Evolutionary conservation across 2,113 vertebrate genomes (phyloP), one percentile per base, ranked within the genome.

Genomic region (Recurvirostra avosetta): DNA sequence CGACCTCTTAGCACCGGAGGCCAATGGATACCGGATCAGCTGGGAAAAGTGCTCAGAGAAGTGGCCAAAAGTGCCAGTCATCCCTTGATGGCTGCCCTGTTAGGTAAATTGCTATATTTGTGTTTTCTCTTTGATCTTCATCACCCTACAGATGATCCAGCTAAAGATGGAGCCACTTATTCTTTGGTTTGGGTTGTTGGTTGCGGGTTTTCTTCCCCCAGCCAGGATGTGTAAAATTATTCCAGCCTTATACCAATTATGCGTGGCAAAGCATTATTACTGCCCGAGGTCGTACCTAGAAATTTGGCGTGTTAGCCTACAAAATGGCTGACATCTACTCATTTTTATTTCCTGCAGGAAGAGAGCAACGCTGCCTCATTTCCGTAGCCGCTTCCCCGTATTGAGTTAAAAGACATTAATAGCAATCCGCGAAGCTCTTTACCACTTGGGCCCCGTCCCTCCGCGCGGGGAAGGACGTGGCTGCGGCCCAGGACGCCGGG

Each of bases 251-350:
- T 11, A 17, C 23, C 55, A 56, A 15, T 84, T 92, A 62, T 9
- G 72, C 50, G 12, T 2, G 17, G 19, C 34, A 73, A 89, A 92
- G 36, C 45, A 91, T 86, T 58, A 45, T 58, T 76, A 34, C 5
- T 45, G 76, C 76, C 53, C 0, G 0, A 77, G 87, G 76, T 40
- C 20, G 62, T 7, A 66, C 1, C 2, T 14, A 27, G 45, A 17
- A 38, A 65, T 61, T 26, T 45, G 56, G 50, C 3, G 3, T 61
- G 59, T 41, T 32, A 34, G 66, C 4, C 3, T 4, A 86, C 79
- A 76, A 97, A 91, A 92, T 86, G 95, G 92, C 83, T 77, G 92
- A 73, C 83, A 63, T 7, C 58, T 6, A 59, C 89, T 80, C 27
- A 5, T 58, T 76, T 91, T 77, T 58, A 71, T 58, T 73, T 94